Base-by-base conservation (phyloP, 2,113 vertebrate species). In the Macquaria ambigua region DNA sequence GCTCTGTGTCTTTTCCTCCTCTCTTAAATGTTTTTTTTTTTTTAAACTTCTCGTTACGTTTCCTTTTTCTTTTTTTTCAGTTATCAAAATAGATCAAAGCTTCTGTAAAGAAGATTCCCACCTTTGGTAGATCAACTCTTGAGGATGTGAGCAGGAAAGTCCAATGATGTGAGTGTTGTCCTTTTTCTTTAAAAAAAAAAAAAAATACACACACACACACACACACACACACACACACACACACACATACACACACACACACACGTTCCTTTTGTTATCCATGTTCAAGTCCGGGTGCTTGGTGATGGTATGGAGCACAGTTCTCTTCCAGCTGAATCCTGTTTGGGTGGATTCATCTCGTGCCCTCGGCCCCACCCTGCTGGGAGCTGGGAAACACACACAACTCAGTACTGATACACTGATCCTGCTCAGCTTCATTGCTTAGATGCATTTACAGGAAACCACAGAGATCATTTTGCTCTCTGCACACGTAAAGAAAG, bases 71-170 rank as follows among this genome's bases (percentile, higher is more conserved):
- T 34, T 34, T 34, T 79, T 81, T 81, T 74, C 93, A 91, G 84
- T 93, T 94, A 95, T 94, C 89, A 95, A 96, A 96, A 95, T 94
- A 95, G 91, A 94, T 91, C 83, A 91, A 87, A 93, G 82, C 91
- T 93, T 92, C 92, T 88, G 74, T 86, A 77, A 81, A 83, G 89
- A 89, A 88, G 89, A 85, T 87, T 91, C 92, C 93, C 96, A 94
- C 92, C 94, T 95, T 96, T 94, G 93, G 94, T 95, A 94, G 95
- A 94, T 92, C 85, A 90, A 93, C 86, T 87, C 93, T 92, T 84
- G 87, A 90, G 82, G 88, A 92, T 89, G 89, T 92, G 92, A 90
- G 90, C 91, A 86, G 85, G 86, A 92, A 89, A 90, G 86, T 93
- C 86, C 74, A 73, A 90, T 77, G 76, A 93, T 84, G 83, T 89